Conservation (phyloP, 2,113 vertebrate species). For the Cheirogaleus medius region DNA sequence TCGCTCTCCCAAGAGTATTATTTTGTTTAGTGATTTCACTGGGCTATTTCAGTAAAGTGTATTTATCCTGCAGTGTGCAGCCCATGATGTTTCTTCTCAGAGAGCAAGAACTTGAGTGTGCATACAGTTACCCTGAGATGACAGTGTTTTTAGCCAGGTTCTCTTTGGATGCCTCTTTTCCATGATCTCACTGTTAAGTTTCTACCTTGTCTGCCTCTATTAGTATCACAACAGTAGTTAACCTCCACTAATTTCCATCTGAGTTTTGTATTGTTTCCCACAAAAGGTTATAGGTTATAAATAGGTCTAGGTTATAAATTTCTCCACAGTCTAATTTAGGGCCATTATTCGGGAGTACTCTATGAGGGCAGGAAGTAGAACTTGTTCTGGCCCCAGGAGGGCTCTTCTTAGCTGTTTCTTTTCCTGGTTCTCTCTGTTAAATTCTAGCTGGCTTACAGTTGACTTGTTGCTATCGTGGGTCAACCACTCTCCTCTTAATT, state of each 20-base stretch:
- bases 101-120: not conserved
- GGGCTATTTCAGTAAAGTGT: not conserved
- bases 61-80: not conserved
- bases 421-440: not conserved
- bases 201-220: not conserved
- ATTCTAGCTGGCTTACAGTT: not conserved
- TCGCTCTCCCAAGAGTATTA: not conserved
- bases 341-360: not conserved
- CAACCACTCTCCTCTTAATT: not conserved
- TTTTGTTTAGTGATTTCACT: not conserved
- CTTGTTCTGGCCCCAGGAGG: not conserved
- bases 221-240: not conserved
- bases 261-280: not conserved
- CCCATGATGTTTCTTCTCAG: not conserved
- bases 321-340: not conserved
- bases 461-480: not conserved
- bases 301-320: not conserved
- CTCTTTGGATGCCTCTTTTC: not conserved
- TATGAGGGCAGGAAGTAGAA: not conserved
- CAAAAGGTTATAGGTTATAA: too few species aligned
- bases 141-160: not conserved
- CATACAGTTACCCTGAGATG: not conserved
- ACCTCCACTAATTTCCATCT: not conserved
- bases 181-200: not conserved
- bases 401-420: not conserved